Base-by-base conservation (phyloP, 2,888 invertebrate genomes). In the Tinea semifulvella region DNA sequence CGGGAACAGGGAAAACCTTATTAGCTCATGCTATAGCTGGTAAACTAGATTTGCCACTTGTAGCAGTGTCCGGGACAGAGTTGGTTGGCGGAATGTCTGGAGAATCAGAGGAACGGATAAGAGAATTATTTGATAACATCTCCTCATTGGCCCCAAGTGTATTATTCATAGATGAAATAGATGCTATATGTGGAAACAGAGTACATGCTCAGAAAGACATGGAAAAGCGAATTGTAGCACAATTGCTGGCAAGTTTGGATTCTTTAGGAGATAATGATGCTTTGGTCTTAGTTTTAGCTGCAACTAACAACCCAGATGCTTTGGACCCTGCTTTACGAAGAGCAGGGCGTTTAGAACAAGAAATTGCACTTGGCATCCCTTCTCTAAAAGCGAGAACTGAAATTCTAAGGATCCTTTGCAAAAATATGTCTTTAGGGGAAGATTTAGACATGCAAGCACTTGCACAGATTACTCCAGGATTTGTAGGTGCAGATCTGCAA, bases 81-180 rank as follows among this genome's bases (percentile, higher is more conserved):
- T 71, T 99, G 48, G 91, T 98, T 2, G 93, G 92, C 8, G 98
- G 98, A 1, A 88, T 98, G 48, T 96, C 96, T 0, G 98, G 98
- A 0, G 96, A 97, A 68, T 96, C 96, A 1, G 98, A 99, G 69
- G 92, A 94, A 60, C 85, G 95, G 53, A 92, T 98, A 49, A 83
- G 98, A 49, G 91, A 94, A 53, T 70, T 98, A 10, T 98, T 99
- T 75, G 92, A 94, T 27, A 87, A 90, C 60, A 96, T 97, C 1
- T 65, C 85, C 5, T 74, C 85, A 43, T 69, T 84, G 46, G 85
- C 92, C 7, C 94, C 95, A 0, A 91, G 94, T 64, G 86, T 98
- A 10, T 70, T 98, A 27, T 96, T 98, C 61, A 89, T 99, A 50
- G 98, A 99, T 74, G 97, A 98, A 79, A 93, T 99, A 48, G 98